Base-by-base conservation (phyloP, 2,797 vertebrate species). In the Argentina silus region DNA sequence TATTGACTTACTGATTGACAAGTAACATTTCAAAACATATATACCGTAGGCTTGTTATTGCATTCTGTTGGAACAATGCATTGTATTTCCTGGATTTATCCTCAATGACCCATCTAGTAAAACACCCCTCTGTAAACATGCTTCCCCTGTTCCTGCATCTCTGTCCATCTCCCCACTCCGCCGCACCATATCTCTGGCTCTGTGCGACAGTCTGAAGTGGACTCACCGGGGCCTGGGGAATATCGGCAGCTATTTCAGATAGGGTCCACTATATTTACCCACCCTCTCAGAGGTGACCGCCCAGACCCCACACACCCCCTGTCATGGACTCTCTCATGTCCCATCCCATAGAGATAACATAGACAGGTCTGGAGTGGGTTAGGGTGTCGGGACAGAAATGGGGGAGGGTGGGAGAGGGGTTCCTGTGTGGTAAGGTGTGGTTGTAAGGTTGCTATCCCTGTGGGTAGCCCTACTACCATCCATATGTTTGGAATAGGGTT, bases 201-300 rank as follows among this genome's bases (percentile, higher is more conserved):
- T 9, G 21, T 59, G 56, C n/a, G 2, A 11, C 10, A 19, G 55
- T 69, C 70, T 50, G 23, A 7, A 23, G 17, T 53, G 76, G 75
- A 27, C 74, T 71, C 74, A 62, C 76, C 64, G 59, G 50, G 36
- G 70, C 64, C 83, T 81, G 83, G 60, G 21, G 65, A 79, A 75
- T 72, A 76, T 87, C 77, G 72, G 50, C 67, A 69, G 47, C 55
- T 55, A 65, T 36, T 19, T 85, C 85, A 81, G 86, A 87, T 85
- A 88, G 77, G 68, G 65, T 70, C 72, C 72, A 67, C 77, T 89
- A 88, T 86, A 86, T 87, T 88, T 89, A 89, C 63, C 62, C 72
- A 45, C 71, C 48, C 77, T 65, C 75, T 74, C 1, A 67, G 72
- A 83, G 77, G 69, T 53, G 21, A 71, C 75, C 61, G 73, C 63